Evolutionary conservation across 2,797 vertebrate species (phyloP).

Genomic region (Gambusia yucatana): DNA sequence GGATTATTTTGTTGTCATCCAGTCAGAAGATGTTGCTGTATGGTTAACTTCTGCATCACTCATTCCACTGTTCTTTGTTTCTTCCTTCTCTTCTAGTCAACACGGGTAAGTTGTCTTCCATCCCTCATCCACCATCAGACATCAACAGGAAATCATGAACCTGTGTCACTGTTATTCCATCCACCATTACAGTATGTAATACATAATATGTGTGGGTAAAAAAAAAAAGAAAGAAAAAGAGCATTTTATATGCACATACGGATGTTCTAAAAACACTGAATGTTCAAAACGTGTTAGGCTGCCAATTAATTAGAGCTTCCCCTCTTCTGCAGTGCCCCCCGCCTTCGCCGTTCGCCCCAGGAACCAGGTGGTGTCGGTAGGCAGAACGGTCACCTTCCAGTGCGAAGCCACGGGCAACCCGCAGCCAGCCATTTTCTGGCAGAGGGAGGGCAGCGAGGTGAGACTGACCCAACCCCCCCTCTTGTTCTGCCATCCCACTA

Average conservation of each 20-base stretch:
- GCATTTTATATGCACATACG: slow-evolving; percentile 2
- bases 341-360: slow-evolving; percentile 91
- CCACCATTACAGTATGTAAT: slow-evolving; percentile 82
- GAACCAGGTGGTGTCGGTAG: slow-evolving; percentile 90
- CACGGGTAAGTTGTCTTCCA: slow-evolving; percentile 94
- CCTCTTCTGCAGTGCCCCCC: slow-evolving; percentile 86
- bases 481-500: slow-evolving; percentile 41
- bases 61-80: slow-evolving; percentile 78
- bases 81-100: slow-evolving; percentile 90
- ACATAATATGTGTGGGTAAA: slow-evolving; percentile 43
- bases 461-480: slow-evolving; percentile 37
- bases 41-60: slow-evolving; percentile 43
- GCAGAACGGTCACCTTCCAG: slow-evolving; percentile 93
- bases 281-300: slow-evolving; percentile 31
- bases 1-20: neutral
- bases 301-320: slow-evolving; percentile 49
- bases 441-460: slow-evolving; percentile 96
- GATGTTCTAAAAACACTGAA: slow-evolving; percentile 22
- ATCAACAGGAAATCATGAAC: slow-evolving; percentile 84
- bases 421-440: slow-evolving; percentile 96
- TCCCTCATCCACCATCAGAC: slow-evolving; percentile 85
- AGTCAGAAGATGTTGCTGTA: slow-evolving; percentile 6
- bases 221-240: neutral
- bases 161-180: slow-evolving; percentile 83
- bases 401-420: slow-evolving; percentile 95